These are phyloP conservation scores for Hydrolagus colliei DNA, from an alignment of 2,797 vertebrate genomes.

Conservation along the genomic window DNA sequence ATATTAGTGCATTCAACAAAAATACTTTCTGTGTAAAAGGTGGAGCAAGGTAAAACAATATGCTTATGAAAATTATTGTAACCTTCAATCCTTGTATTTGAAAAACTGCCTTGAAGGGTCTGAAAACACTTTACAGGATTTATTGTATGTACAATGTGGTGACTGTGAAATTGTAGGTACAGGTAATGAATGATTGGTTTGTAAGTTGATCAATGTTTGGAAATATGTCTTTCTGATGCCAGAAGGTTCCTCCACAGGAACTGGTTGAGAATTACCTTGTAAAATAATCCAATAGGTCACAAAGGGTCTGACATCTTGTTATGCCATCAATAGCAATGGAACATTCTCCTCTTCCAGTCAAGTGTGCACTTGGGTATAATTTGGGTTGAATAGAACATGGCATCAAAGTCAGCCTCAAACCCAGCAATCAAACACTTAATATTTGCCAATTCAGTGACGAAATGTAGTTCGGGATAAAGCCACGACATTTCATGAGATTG, in stretches of 20 bases:
- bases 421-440: neutral
- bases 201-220: neutral
- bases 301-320: neutral
- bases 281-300: neutral
- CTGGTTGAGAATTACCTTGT: neutral
- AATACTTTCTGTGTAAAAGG: neutral
- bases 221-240: neutral
- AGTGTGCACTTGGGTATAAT: neutral
- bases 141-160: no score
- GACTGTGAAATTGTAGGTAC: no score
- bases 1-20: neutral
- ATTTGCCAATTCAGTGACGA: no score
- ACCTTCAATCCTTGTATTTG: no score
- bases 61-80: neutral
- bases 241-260: neutral
- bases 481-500: no score
- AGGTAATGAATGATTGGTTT: no score
- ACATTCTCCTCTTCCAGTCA: constrained; percentile 10
- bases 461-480: no score
- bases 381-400: neutral
- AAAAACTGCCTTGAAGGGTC: no score
- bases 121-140: no score
- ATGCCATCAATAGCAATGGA: neutral
- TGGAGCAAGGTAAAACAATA: neutral
- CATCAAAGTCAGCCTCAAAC: neutral